phyloP scores from a whole-genome alignment of 1,140 invertebrate genomes.

The Helicoverpa zea region DNA sequence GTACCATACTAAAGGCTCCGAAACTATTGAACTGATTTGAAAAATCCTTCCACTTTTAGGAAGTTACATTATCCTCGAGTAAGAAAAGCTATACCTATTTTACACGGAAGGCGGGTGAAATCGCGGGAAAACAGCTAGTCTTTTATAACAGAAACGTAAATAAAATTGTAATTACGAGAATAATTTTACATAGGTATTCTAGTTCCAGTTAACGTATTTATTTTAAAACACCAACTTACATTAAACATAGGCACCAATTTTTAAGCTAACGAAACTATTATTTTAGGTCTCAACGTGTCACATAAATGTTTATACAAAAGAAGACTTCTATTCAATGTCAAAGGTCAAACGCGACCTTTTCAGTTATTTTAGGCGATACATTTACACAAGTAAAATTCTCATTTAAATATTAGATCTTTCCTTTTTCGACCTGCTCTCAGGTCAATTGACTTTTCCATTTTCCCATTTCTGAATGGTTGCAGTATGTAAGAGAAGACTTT shows the following conservation, averaged over 20 bases:
- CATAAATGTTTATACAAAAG: slow-evolving; percentile 11
- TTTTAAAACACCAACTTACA: neutral
- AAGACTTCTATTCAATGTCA: neutral
- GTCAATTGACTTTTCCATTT: slow-evolving; percentile 6
- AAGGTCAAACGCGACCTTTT: neutral
- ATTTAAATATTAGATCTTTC: slow-evolving; percentile 13
- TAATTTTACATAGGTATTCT: no score
- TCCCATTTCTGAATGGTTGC: neutral
- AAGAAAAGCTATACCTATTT: no score
- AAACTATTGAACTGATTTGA: no score
- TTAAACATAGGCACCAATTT: neutral
- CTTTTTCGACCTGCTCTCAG: neutral
- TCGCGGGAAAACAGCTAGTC: no score
- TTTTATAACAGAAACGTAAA: no score
- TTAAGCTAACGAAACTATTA: neutral
- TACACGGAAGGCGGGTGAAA: no score
- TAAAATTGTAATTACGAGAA: neutral
- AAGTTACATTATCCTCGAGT: no score
- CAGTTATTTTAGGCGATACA: neutral
- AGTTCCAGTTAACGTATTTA: no score
- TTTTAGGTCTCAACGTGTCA: neutral
- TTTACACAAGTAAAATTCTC: slow-evolving; percentile 2
- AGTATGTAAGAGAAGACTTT: slow-evolving; percentile 6
- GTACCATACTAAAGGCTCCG: no score
- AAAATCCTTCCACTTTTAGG: no score